Conservation (phyloP, 1,140 invertebrate species). For the Conopomorpha cramerella region DNA sequence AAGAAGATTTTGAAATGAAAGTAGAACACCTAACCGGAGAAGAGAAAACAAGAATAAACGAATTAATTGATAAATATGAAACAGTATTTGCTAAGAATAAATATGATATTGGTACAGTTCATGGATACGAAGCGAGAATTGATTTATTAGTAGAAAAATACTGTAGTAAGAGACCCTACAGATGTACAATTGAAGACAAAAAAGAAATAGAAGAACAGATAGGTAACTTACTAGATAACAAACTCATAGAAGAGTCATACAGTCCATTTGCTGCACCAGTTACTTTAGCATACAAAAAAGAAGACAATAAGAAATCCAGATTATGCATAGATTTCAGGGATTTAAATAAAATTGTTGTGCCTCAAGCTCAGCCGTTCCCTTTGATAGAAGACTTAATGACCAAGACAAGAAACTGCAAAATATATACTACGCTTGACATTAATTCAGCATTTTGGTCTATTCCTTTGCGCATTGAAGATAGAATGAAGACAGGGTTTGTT, state of each 20-base stretch:
- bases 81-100: constrained; percentile 25
- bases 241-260: constrained; percentile 29
- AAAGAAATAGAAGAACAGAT: constrained; percentile 28
- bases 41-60: constrained; percentile 12
- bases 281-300: constrained; percentile 29
- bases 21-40: constrained; percentile 12
- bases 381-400: constrained; percentile 23
- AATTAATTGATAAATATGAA: constrained; percentile 13
- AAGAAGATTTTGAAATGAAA: constrained; percentile 10
- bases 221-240: constrained; percentile 19
- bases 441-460: constrained; percentile 41
- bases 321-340: constrained; percentile 31
- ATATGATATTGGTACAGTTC: constrained; percentile 19
- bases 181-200: constrained; percentile 23
- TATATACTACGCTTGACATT: constrained; percentile 25
- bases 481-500: constrained; percentile 26
- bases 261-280: constrained; percentile 31
- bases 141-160: constrained; percentile 22
- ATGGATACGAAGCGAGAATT: constrained; percentile 12
- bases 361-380: constrained; percentile 33
- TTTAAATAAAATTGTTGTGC: constrained; percentile 27
- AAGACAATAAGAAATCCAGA: constrained; percentile 20
- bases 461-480: constrained; percentile 18
- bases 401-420: constrained; percentile 23
- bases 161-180: constrained; percentile 20